Evolutionary conservation across 1,140 invertebrate genomes (phyloP).

Genomic region (Lepidurus packardi): DNA sequence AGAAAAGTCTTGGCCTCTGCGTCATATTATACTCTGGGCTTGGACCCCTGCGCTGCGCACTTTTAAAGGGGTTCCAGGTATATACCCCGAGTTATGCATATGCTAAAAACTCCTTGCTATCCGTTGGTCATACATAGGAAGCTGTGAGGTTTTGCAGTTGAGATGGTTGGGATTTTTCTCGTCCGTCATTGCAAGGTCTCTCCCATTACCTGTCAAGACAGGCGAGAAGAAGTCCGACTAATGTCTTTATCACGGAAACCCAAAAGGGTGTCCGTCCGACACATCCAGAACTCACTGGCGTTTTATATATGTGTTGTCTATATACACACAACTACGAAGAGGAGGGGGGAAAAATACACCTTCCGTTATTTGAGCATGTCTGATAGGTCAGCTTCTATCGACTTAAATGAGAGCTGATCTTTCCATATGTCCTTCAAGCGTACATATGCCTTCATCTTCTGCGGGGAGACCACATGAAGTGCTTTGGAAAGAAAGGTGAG

Average conservation of each 20-base stretch:
- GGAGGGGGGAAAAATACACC: no score
- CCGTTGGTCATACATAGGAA: background rate
- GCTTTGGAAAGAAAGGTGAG: background rate
- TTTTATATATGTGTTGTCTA: no score
- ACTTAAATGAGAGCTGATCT: no score
- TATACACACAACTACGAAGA: no score
- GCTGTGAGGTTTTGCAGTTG: background rate
- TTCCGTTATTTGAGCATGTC: no score
- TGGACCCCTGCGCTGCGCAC: background rate
- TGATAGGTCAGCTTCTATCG: no score
- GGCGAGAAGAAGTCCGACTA: conserved; percentile 1
- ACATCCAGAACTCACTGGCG: no score
- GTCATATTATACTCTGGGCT: background rate
- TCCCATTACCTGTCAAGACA: conserved; percentile 13
- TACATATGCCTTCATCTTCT: background rate
- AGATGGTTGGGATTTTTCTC: background rate
- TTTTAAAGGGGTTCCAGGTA: conserved; percentile 3
- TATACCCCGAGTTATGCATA: conserved; percentile 9
- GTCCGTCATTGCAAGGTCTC: background rate
- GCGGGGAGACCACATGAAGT: background rate
- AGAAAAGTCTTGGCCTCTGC: conserved; percentile 3
- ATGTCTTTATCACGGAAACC: background rate
- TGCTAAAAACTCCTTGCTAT: background rate
- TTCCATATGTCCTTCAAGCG: conserved; percentile 9
- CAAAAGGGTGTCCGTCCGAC: background rate